A percentile compares a stretch with the other conserved stretches of the same genome.
Evolutionary conservation across 2,888 invertebrate genomes (phyloP).

Genomic region (Panopea generosa): DNA sequence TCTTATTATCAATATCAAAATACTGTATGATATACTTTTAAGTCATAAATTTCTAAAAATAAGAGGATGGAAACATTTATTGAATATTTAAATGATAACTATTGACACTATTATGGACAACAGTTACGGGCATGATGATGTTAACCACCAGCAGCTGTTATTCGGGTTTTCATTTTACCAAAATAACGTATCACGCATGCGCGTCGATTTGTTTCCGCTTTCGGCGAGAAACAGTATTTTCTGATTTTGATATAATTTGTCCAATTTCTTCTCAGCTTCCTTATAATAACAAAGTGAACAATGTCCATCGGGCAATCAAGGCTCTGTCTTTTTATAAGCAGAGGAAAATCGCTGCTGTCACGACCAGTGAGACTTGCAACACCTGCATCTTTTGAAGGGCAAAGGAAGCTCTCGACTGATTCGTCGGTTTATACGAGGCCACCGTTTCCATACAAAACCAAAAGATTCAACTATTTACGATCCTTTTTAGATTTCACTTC

Average conservation of each 20-base stretch:
- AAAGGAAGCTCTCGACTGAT: conserved; percentile 37
- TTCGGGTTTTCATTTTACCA: too few species aligned
- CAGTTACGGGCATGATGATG: too few species aligned
- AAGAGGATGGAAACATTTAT: too few species aligned
- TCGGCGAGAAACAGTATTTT: not conserved
- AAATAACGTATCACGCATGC: too few species aligned
- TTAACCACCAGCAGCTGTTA: too few species aligned
- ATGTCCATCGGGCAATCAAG: conserved; percentile 44
- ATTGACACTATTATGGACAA: too few species aligned
- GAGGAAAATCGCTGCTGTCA: conserved; percentile 2
- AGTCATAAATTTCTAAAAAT: too few species aligned
- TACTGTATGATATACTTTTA: too few species aligned
- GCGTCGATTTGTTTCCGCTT: too few species aligned
- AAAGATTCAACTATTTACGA: conserved; percentile 64
- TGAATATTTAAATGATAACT: too few species aligned
- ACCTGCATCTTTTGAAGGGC: conserved; percentile 41
- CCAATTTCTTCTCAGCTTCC: too few species aligned
- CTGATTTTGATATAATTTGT: not conserved
- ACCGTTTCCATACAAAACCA: conserved; percentile 78
- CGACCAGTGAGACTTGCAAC: conserved; percentile 2
- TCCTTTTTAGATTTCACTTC: conserved; percentile 88
- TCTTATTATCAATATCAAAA: too few species aligned
- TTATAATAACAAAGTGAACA: not conserved
- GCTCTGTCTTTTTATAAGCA: conserved; percentile 18
- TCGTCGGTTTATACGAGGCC: conserved; percentile 41